Conservation (phyloP, 2,888 invertebrate genomes). For the Sympetrum striolatum region DNA sequence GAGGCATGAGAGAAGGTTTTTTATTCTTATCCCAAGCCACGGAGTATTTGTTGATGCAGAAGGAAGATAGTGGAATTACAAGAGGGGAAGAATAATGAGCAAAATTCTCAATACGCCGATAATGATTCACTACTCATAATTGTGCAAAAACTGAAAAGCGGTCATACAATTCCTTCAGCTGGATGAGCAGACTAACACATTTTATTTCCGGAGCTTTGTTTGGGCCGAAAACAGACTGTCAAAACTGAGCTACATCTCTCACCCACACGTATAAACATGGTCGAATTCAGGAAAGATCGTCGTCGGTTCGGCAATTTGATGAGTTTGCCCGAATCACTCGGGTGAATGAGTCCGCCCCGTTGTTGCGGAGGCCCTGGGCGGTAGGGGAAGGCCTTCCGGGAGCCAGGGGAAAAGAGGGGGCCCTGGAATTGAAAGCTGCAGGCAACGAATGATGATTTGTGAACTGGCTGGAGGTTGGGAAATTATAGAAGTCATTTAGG, state of each 20-base stretch:
- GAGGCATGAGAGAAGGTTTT: too few relatives aligned
- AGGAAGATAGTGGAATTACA: too few relatives aligned
- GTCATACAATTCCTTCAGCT: too few relatives aligned
- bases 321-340: not conserved
- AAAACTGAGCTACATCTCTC: not conserved
- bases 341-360: not conserved
- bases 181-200: too few relatives aligned
- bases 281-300: not conserved
- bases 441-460: conserved; percentile 8
- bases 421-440: not conserved
- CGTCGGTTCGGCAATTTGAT: not conserved
- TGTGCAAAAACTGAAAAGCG: too few relatives aligned
- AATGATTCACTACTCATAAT: too few relatives aligned
- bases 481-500: conserved; percentile 34
- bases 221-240: not conserved
- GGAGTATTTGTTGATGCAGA: too few relatives aligned
- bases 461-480: conserved; percentile 16
- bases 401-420: not conserved
- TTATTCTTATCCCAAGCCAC: too few relatives aligned
- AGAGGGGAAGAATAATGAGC: too few relatives aligned
- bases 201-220: not conserved
- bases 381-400: not conserved
- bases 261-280: not conserved
- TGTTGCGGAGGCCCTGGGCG: not conserved
- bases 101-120: too few relatives aligned